Evolutionary conservation across 1,140 invertebrate genomes (phyloP).

Genomic region (Pollicipes pollicipes): DNA sequence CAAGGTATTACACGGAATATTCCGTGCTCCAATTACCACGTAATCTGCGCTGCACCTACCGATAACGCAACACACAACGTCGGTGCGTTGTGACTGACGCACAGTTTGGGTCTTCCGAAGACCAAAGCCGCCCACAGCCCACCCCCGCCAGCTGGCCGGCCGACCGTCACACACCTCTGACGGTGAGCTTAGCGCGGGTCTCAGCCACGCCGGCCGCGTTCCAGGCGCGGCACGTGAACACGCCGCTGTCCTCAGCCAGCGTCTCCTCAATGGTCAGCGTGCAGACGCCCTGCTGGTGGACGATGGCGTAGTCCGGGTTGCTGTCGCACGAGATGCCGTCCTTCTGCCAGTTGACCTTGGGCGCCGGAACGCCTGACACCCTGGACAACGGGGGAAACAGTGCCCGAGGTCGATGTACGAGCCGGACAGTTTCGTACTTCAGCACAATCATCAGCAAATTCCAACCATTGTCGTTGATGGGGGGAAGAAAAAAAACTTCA

Average conservation of each 20-base stretch:
- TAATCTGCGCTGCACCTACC: too few species aligned
- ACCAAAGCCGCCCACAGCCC: too few species aligned
- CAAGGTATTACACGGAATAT: too few species aligned
- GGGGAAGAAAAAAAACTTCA: too few species aligned
- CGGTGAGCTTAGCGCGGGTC: constrained; percentile 49
- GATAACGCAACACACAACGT: too few species aligned
- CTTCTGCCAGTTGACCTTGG: constrained; percentile 49
- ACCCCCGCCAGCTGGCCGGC: neutral
- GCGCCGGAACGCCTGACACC: constrained; percentile 34
- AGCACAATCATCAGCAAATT: too few species aligned
- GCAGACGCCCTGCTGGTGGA: constrained; percentile 31
- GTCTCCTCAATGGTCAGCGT: constrained; percentile 55
- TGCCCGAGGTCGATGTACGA: too few species aligned
- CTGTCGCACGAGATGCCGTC: constrained; percentile 45
- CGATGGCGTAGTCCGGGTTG: constrained; percentile 47
- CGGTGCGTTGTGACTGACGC: too few species aligned
- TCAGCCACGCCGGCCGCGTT: constrained; percentile 50
- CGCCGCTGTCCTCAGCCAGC: constrained; percentile 61
- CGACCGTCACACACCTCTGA: constrained; percentile 38
- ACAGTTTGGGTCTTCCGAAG: too few species aligned
- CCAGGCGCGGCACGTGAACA: constrained; percentile 50
- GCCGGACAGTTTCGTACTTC: too few species aligned
- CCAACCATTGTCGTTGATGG: too few species aligned
- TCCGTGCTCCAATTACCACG: too few species aligned
- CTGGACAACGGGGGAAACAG: constrained; percentile 26